Percentiles rank a stretch among this genome's conserved stretches.
phyloP scores from a whole-genome alignment of 2,888 invertebrate genomes.

The Brachycybe producta region DNA sequence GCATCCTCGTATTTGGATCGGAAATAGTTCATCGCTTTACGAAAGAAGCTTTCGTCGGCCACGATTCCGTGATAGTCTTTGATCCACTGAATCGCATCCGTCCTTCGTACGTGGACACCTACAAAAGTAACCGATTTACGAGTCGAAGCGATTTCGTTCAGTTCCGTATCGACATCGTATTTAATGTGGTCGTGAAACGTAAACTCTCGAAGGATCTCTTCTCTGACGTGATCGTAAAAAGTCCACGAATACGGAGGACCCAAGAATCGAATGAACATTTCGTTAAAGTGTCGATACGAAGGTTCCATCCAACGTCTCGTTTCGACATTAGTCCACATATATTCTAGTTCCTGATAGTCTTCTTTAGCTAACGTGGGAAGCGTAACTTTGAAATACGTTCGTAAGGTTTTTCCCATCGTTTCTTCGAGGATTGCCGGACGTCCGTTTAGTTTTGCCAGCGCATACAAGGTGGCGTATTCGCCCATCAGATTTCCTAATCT shows the following conservation, averaged over 20 bases:
- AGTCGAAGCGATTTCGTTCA: not conserved
- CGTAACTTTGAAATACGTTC: slow-evolving; percentile 6
- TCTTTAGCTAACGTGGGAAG: not conserved
- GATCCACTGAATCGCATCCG: not conserved
- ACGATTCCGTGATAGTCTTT: not conserved
- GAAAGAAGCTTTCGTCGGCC: slow-evolving; percentile 16
- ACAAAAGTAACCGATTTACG: slow-evolving; percentile 12
- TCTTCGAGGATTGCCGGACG: slow-evolving; percentile 1
- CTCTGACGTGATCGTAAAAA: slow-evolving; percentile 11
- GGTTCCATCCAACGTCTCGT: slow-evolving; percentile 8
- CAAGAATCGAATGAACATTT: not conserved
- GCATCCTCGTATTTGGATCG: too few relatives aligned
- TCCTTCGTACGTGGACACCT: slow-evolving; percentile 21
- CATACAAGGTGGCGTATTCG: slow-evolving; percentile 20
- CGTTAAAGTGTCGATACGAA: slow-evolving; percentile 1
- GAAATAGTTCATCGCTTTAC: slow-evolving; percentile 17
- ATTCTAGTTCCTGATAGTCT: not conserved
- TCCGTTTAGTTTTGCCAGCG: slow-evolving; percentile 7
- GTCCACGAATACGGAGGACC: slow-evolving; percentile 11
- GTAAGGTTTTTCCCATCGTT: not conserved
- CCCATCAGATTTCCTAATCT: slow-evolving; percentile 22
- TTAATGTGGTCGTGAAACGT: slow-evolving; percentile 1
- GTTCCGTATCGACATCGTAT: not conserved
- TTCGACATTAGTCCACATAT: not conserved
- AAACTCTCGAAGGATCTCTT: slow-evolving; percentile 2